Base-by-base conservation (phyloP, 2,797 vertebrate species). In the Myotis pilosus region DNA sequence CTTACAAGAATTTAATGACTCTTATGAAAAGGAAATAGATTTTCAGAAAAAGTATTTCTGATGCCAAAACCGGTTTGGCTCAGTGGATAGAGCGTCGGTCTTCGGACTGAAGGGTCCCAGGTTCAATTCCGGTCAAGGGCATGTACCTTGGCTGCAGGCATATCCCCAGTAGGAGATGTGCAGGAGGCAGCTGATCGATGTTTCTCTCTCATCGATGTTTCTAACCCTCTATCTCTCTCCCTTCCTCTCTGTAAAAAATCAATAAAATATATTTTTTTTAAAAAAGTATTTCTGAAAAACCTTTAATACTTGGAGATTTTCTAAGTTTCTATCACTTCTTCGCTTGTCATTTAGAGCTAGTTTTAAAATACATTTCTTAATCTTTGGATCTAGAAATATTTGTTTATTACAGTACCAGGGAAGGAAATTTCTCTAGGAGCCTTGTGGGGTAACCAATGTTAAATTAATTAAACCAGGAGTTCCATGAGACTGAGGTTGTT, bases 341-440 rank as follows among this genome's bases (percentile, higher is more conserved):
- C 15, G 30, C 33, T 57, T 57, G 38, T 33, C 30, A 64, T 72
- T 72, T 79, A 83, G 33, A 76, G 51, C 8, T 10, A 72, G 25
- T 92, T 78, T 66, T 87, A 76, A 81, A 76, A n/a, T 17, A 71
- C 8, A 47, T 57, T 86, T 85, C n/a, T 89, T 85, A 62, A 68
- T 83, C 17, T 51, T 30, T 66, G 28, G 4, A 74, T 80, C 78
- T 84, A 36, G 30, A 74, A 84, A 57, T 90, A 60, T 25, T 49
- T 44, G 10, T 87, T 79, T 55, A 44, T 19, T 60, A 49, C 41
- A 75, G 62, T 41, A 12, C 10, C 55, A 82, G 44, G 62, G 38
- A 71, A 74, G 66, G 28, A 87, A 85, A 49, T 87, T 76, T 38
- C 13, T 66, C 15, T 81, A 71, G 57, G 12, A 89, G 22, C 9